phyloP scores from a whole-genome alignment of 2,797 vertebrate genomes.

The Benthosema pterotum region DNA sequence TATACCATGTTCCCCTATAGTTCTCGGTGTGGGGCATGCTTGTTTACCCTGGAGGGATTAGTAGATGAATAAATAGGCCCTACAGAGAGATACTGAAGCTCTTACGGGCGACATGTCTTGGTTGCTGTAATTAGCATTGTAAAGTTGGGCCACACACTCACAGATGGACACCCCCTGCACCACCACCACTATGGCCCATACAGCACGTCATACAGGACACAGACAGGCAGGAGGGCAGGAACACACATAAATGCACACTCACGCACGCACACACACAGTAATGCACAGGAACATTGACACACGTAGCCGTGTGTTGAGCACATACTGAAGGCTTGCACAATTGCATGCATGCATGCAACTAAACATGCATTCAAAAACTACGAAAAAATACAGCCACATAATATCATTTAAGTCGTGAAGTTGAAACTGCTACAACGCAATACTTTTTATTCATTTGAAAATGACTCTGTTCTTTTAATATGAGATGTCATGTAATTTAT shows the following conservation, averaged over 20 bases:
- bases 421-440: no score
- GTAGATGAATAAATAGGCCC: slow-evolving; percentile 14
- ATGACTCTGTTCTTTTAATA: no score
- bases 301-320: no score
- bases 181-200: neutral
- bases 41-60: slow-evolving; percentile 32
- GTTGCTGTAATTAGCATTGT: slow-evolving; percentile 26
- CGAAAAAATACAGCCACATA: no score
- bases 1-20: no score
- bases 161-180: slow-evolving; percentile 14
- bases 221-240: slow-evolving; percentile 1
- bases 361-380: neutral
- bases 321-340: no score
- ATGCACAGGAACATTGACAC: no score
- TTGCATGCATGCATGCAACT: neutral
- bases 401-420: no score
- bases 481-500: no score
- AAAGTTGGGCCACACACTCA: slow-evolving; percentile 27
- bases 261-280: neutral
- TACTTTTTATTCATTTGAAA: no score
- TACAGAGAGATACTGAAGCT: slow-evolving; percentile 11
- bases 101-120: slow-evolving; percentile 19
- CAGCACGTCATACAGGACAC: slow-evolving; percentile 7
- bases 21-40: neutral
- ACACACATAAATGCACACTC: neutral